phyloP scores from a whole-genome alignment of 2,888 invertebrate species.

The Bhutanitis thaidina region DNA sequence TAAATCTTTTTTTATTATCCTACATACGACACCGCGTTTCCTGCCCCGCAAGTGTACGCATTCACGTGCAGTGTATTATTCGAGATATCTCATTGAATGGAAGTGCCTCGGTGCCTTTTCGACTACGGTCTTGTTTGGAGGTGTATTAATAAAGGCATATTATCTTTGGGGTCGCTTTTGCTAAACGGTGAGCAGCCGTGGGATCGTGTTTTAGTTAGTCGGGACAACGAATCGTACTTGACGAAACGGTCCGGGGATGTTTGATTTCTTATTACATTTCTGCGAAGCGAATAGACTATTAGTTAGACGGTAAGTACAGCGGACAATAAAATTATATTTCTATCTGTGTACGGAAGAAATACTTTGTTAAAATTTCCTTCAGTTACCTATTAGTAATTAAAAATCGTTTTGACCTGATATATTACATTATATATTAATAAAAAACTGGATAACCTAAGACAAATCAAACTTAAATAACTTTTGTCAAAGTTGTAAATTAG shows the following conservation, averaged over 20 bases:
- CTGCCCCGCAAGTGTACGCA: constrained; percentile 69
- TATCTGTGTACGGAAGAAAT: no score
- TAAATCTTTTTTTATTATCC: constrained; percentile 43
- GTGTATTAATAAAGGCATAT: constrained; percentile 59
- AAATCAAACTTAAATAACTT: no score
- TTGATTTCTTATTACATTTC: neutral
- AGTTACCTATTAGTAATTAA: no score
- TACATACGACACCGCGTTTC: constrained; percentile 75
- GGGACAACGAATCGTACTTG: constrained; percentile 1
- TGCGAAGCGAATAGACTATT: no score
- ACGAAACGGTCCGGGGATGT: constrained; percentile 4
- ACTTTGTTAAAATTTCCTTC: no score
- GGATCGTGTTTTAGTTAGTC: constrained; percentile 36
- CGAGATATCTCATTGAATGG: constrained; percentile 52
- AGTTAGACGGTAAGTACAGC: no score
- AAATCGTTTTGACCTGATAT: no score
- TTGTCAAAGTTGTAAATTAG: neutral
- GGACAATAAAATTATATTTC: no score
- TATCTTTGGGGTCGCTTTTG: constrained; percentile 48
- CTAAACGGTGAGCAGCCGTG: constrained; percentile 47
- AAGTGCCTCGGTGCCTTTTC: constrained; percentile 75
- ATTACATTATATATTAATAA: no score
- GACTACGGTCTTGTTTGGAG: constrained; percentile 63
- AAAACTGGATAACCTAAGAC: no score
- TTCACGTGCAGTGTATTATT: constrained; percentile 49